Conservation (phyloP, 1,140 invertebrate species). For the Armadillidium nasatum region DNA sequence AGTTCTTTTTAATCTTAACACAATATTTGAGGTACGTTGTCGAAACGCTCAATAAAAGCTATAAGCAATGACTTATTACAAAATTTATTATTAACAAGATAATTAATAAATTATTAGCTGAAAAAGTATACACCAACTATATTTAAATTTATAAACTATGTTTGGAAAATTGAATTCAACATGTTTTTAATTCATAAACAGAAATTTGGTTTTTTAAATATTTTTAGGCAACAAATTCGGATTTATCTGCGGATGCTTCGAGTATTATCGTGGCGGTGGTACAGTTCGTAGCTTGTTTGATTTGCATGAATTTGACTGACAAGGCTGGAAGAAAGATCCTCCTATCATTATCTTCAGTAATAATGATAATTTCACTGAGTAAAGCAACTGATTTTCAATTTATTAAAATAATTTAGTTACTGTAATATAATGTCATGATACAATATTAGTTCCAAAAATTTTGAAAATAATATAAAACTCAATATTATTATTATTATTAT, state of each 20-base stretch:
- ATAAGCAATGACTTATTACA: not conserved
- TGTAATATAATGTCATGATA: not conserved
- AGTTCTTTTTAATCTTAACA: conserved; percentile 77
- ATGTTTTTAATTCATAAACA: not conserved
- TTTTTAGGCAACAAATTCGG: conserved; percentile 46
- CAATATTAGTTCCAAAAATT: not conserved
- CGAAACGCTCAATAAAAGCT: not conserved
- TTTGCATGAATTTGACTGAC: conserved; percentile 48
- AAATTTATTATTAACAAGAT: not conserved
- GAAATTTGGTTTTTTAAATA: not conserved
- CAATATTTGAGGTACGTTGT: conserved; percentile 39
- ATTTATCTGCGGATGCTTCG: conserved; percentile 8
- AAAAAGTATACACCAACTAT: not conserved
- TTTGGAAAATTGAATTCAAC: not conserved
- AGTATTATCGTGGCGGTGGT: conserved; percentile 51
- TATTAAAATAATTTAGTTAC: too few species aligned
- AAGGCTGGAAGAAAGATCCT: conserved; percentile 46
- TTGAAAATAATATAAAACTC: too few species aligned
- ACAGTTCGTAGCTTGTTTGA: conserved; percentile 51
- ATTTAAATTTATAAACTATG: not conserved
- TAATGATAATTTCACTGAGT: conserved; percentile 63
- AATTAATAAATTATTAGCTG: not conserved
- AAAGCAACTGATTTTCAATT: not conserved
- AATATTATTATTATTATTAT: not conserved
- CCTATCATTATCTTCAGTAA: conserved; percentile 45